Percentiles rank a stretch among this genome's conserved stretches.
Evolutionary conservation across 2,888 invertebrate genomes (phyloP).

Genomic region (Cosmia trapezina): DNA sequence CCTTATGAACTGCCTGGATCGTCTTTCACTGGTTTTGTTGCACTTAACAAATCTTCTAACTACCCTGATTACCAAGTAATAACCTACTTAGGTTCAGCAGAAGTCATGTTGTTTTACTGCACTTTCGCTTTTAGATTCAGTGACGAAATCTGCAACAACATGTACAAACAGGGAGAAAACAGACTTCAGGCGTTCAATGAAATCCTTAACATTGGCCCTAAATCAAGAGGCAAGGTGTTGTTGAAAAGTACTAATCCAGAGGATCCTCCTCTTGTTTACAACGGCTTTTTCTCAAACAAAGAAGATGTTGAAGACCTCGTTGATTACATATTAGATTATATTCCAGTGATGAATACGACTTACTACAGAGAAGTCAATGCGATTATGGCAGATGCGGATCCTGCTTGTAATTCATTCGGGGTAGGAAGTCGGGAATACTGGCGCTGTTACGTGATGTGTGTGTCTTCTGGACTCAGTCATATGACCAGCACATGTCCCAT

Average conservation of each 20-base stretch:
- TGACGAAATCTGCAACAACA: conserved; percentile 64
- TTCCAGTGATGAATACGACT: conserved; percentile 65
- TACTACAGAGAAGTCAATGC: conserved; percentile 66
- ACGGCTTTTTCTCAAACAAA: conserved; percentile 64
- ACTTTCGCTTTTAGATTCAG: conserved; percentile 88
- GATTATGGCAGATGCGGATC: conserved; percentile 57
- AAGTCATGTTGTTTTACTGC: conserved; percentile 64
- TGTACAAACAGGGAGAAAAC: conserved; percentile 50
- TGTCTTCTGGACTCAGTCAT: conserved; percentile 62
- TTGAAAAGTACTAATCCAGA: conserved; percentile 64
- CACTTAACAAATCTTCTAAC: conserved; percentile 60
- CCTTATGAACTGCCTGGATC: conserved; percentile 58
- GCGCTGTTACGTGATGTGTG: too few relatives aligned
- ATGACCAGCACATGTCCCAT: conserved; percentile 70
- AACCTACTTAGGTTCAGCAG: conserved; percentile 51
- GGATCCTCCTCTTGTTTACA: conserved; percentile 64
- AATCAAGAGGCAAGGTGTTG: conserved; percentile 79
- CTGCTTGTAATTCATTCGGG: conserved; percentile 61
- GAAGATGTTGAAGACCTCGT: conserved; percentile 65
- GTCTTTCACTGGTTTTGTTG: conserved; percentile 64
- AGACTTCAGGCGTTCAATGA: conserved; percentile 63
- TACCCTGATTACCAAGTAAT: conserved; percentile 66
- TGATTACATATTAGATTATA: conserved; percentile 62
- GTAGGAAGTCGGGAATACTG: conserved; percentile 64
- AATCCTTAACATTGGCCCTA: conserved; percentile 66